Base-by-base conservation (phyloP, 1,140 invertebrate genomes). In the Anoplophora glabripennis region DNA sequence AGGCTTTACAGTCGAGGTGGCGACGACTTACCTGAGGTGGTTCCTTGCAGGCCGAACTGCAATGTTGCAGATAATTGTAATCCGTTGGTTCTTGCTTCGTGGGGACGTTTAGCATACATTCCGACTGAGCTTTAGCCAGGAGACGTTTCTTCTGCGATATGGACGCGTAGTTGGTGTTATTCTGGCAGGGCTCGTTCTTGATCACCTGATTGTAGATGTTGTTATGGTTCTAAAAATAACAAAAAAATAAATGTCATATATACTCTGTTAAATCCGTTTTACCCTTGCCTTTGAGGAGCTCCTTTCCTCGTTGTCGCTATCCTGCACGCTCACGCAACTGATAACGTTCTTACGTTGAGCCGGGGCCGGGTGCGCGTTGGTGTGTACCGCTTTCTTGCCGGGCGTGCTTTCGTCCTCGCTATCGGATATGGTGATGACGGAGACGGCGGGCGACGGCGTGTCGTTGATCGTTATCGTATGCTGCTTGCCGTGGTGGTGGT, bases 351-450 rank as follows among this genome's bases (percentile, higher is more conserved):
- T 84, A 53, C 85, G 77, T 17, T 53, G 62, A 21, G 59, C 54
- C 4, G 54, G 35, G 10, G 51, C 58, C n/a, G 51, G 66, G 53
- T 53, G 59, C 49, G 64, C 65, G 72, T 53, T 70, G 66, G 59
- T 63, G 64, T 69, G 66, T 49, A 59, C 49, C 33, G 52, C 42
- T 49, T 70, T 69, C 42, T 72, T 67, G 36, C 66, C 65, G 64
- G 78, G 76, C 42, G 83, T 77, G 12, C 80, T 28, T 74, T 97
- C 94, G 74, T 97, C 94, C 71, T 96, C 94, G 70, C 93, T 95
- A 72, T 96, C 95, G 35, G 93, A 96, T 68, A 98, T 97, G 14
- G 94, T 97, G 65, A 97, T 97, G 57, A 96, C 93, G 46, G 93
- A 96, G n/a, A 93, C 89, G 42, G 91, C 89, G 4, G 93, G 93